Conservation (phyloP, 2,797 vertebrate genomes). For the Antennarius maculatus region DNA sequence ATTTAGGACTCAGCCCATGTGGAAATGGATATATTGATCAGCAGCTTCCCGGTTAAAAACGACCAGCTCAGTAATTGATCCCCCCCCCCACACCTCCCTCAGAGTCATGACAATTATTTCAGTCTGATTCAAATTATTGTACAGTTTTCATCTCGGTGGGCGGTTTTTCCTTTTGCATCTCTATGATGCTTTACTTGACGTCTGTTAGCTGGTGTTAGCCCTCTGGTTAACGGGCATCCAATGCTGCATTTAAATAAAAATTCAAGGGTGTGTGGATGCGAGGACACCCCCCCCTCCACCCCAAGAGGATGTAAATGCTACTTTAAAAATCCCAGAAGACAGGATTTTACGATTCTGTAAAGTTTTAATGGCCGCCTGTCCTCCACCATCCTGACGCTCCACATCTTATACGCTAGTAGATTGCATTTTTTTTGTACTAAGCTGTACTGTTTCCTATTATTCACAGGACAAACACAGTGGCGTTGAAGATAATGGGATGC, state of each 20-base stretch:
- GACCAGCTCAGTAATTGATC: slow-evolving; percentile 58
- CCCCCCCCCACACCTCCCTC: slow-evolving; percentile 31
- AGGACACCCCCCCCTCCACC: no score
- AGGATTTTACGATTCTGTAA: background rate
- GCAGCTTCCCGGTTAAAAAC: slow-evolving; percentile 36
- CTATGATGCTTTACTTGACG: slow-evolving; percentile 10
- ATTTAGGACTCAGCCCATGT: slow-evolving; percentile 51
- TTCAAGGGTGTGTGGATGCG: no score
- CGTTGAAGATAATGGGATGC: no score
- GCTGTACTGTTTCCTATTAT: background rate
- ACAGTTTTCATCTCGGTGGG: slow-evolving; percentile 3
- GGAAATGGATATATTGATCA: slow-evolving; percentile 64
- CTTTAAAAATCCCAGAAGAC: background rate
- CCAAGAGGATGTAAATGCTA: no score
- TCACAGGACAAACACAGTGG: no score
- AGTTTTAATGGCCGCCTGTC: background rate
- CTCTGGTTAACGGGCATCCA: background rate
- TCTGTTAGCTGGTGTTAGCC: background rate
- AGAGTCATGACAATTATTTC: slow-evolving; percentile 36
- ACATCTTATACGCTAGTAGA: background rate
- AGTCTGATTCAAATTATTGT: slow-evolving; percentile 37
- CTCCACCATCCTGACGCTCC: background rate
- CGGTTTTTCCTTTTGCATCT: slow-evolving; percentile 11
- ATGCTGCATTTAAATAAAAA: background rate
- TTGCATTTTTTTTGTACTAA: background rate